Percentiles rank a stretch among this genome's conserved stretches.
Conservation (phyloP, 2,797 vertebrate species). For the Stomatorhinus walkeri region DNA sequence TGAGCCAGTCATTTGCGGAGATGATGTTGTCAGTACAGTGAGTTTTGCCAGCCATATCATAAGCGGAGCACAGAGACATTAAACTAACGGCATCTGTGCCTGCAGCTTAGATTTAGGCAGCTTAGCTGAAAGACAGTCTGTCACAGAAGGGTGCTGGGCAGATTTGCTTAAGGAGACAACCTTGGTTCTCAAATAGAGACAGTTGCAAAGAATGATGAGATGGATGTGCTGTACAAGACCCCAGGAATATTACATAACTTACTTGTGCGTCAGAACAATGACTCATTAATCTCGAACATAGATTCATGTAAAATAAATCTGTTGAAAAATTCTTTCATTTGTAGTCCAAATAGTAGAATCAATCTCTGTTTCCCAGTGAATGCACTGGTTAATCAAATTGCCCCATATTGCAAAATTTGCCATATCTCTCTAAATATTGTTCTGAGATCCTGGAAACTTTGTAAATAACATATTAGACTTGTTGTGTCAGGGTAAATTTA, state of each 20-base stretch:
- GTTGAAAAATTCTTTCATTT: not conserved
- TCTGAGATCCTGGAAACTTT: not conserved
- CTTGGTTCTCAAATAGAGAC: not conserved
- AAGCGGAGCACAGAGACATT: not conserved
- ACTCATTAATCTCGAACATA: not conserved
- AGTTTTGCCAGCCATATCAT: not conserved
- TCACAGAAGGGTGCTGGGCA: not conserved
- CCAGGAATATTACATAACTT: not conserved
- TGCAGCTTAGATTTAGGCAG: not conserved
- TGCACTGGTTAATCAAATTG: not conserved
- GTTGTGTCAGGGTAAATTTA: not conserved
- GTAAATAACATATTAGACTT: not conserved
- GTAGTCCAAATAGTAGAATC: not conserved
- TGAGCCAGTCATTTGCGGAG: not conserved
- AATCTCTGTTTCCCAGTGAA: not conserved
- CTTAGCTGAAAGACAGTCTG: not conserved
- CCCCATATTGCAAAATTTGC: not conserved
- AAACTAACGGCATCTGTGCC: not conserved
- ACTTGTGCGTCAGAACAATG: not conserved
- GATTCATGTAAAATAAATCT: not conserved
- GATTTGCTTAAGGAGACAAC: not conserved
- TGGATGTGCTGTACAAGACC: not conserved
- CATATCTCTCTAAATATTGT: not conserved
- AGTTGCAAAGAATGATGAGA: not conserved
- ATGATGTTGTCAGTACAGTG: not conserved